These are phyloP conservation scores for Chymomyza costata DNA, from an alignment of 1,140 invertebrate species.

Conservation along the genomic window DNA sequence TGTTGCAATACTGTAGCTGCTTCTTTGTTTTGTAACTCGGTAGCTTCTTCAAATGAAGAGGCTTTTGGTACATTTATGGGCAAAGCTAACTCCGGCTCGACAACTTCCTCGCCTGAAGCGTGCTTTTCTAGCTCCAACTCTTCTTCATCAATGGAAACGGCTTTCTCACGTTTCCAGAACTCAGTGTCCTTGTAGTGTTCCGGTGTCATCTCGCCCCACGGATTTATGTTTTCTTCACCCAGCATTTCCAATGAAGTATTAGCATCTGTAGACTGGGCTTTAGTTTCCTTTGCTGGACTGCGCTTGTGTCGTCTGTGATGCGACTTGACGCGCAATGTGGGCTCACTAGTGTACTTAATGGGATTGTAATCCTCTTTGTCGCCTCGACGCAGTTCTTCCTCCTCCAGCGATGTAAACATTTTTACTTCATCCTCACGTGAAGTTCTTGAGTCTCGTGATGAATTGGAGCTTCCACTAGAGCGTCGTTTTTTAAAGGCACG, in stretches of 20 bases:
- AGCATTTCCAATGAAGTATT: constrained; percentile 58
- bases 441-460: constrained; percentile 76
- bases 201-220: constrained; percentile 66
- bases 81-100: constrained; percentile 8
- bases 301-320: constrained; percentile 64
- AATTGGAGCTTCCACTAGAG: constrained; percentile 77
- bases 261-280: constrained; percentile 12
- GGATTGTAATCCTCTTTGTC: constrained; percentile 61
- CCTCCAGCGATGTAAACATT: constrained; percentile 79
- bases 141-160: constrained; percentile 69
- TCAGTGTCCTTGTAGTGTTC: constrained; percentile 73
- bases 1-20: constrained; percentile 44
- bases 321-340: constrained; percentile 49
- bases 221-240: constrained; percentile 61
- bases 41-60: constrained; percentile 66
- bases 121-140: constrained; percentile 43
- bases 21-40: constrained; percentile 51
- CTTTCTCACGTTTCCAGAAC: constrained; percentile 72
- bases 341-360: constrained; percentile 66
- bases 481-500: constrained; percentile 78
- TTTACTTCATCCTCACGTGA: constrained; percentile 79
- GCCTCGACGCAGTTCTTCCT: constrained; percentile 76
- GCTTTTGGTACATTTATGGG: constrained; percentile 44
- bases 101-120: constrained; percentile 33
- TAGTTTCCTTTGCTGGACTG: constrained; percentile 62